Percentiles rank a stretch among this genome's conserved stretches.
Evolutionary conservation across 2,113 vertebrate genomes (phyloP).

Genomic region (Rhea pennata): DNA sequence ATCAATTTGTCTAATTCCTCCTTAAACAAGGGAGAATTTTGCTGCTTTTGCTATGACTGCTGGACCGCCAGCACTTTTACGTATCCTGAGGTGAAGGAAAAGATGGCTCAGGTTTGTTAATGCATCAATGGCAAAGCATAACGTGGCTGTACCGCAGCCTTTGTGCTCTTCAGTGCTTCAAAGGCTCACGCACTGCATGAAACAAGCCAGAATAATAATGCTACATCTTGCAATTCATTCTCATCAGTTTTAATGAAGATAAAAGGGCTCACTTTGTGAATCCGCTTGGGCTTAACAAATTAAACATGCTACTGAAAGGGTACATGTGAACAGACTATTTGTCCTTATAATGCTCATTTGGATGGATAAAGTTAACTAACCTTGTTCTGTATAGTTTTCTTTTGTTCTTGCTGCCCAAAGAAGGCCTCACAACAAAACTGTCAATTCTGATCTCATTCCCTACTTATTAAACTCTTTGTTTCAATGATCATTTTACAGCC

Average conservation of each 20-base stretch:
- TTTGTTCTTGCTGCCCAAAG: neutral
- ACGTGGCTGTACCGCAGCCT: neutral
- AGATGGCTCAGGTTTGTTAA: constrained; percentile 12
- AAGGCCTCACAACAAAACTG: neutral
- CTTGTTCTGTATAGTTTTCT: constrained; percentile 28
- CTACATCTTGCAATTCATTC: constrained; percentile 65
- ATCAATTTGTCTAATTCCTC: neutral
- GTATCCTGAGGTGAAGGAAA: neutral
- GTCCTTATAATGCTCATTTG: constrained; percentile 66
- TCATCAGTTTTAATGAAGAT: constrained; percentile 74
- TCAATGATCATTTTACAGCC: neutral
- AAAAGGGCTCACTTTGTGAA: constrained; percentile 68
- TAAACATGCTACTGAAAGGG: constrained; percentile 57
- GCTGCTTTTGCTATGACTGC: neutral
- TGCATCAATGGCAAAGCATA: neutral
- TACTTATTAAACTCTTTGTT: neutral
- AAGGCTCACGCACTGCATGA: neutral
- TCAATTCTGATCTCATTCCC: neutral
- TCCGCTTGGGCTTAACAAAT: constrained; percentile 73
- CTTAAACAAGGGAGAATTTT: neutral
- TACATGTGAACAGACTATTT: constrained; percentile 65
- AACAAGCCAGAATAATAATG: constrained; percentile 59
- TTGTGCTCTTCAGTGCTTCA: constrained; percentile 16
- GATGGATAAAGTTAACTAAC: constrained; percentile 57
- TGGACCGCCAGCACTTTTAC: neutral